These are phyloP conservation scores for Geotrypetes seraphini DNA, from an alignment of 2,797 vertebrate species.

Conservation along the genomic window DNA sequence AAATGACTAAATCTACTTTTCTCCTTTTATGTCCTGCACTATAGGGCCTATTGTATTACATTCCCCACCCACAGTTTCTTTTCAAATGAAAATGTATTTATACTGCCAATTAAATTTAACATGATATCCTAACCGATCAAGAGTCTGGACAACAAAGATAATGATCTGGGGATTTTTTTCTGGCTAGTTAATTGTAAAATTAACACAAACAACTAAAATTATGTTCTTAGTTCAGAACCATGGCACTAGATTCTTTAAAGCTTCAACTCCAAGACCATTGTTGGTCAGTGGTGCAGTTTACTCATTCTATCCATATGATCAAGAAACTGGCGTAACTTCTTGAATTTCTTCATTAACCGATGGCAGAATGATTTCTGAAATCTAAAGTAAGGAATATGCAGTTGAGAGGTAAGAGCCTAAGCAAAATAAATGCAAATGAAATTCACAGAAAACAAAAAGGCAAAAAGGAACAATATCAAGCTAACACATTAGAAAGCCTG, in stretches of 20 bases:
- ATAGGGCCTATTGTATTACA: too few species aligned
- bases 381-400: constrained; percentile 1
- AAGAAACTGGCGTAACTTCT: constrained; percentile 4
- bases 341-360: not conserved
- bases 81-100: too few species aligned
- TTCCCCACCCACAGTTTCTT: too few species aligned
- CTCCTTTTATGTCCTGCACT: too few species aligned
- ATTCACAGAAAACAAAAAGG: not conserved
- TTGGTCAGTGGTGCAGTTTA: not conserved
- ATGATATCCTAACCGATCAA: too few species aligned
- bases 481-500: not conserved
- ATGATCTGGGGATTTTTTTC: too few species aligned
- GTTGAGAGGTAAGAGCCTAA: too few species aligned
- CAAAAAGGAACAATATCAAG: constrained; percentile 5
- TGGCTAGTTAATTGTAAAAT: not conserved
- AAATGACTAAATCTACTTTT: too few species aligned
- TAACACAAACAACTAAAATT: not conserved
- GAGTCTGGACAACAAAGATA: too few species aligned
- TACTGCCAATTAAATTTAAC: too few species aligned
- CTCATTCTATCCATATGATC: not conserved
- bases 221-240: not conserved
- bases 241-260: not conserved
- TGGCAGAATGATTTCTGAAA: constrained; percentile 1
- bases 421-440: not conserved
- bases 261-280: not conserved